Evolutionary conservation across 2,888 invertebrate species (phyloP).

Genomic region (Drosophila hawaiiensis): DNA sequence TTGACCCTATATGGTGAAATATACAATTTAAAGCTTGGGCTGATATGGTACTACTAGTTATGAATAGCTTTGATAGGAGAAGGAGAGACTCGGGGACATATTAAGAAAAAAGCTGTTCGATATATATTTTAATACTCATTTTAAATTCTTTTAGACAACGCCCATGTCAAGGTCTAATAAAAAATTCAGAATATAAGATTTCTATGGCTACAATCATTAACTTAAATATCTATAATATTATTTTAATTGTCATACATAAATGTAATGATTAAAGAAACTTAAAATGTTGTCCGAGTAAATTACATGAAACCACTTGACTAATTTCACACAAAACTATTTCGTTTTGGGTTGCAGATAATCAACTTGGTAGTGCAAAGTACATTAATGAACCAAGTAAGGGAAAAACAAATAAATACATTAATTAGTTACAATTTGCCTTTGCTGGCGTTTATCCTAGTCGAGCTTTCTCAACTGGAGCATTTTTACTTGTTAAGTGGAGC

Average conservation of each 20-base stretch:
- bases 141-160: not conserved
- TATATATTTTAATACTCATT: not conserved
- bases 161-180: not conserved
- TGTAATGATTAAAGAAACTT: not conserved
- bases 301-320: not conserved
- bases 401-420: not conserved
- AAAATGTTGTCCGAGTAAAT: not conserved
- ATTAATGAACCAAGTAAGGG: not conserved
- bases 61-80: not conserved
- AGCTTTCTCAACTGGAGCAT: not conserved
- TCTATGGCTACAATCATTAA: not conserved
- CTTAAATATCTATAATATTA: not conserved
- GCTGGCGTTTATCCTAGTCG: not conserved
- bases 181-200: not conserved
- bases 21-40: not conserved
- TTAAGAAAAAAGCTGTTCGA: not conserved
- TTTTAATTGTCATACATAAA: not conserved
- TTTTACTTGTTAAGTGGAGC: not conserved
- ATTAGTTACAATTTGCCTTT: not conserved
- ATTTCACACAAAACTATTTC: not conserved
- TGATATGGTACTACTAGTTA: not conserved
- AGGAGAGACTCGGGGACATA: not conserved
- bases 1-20: not conserved
- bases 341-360: not conserved
- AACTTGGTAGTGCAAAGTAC: not conserved